Conservation (phyloP, 2,888 invertebrate genomes). For the Acronicta psi region DNA sequence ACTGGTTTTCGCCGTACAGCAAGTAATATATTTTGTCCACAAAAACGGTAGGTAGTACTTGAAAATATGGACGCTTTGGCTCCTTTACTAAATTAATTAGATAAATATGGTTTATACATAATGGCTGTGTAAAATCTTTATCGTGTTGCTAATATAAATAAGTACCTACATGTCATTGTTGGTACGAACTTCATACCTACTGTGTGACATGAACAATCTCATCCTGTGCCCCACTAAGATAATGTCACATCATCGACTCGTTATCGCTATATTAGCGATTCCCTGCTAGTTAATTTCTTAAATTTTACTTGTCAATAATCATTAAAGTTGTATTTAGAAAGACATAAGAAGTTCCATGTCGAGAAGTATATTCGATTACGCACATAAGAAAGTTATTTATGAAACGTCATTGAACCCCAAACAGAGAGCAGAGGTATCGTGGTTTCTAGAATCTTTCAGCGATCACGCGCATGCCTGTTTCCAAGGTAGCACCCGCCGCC, state of each 20-base stretch:
- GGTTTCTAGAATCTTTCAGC: constrained; percentile 78
- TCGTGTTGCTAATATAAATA: constrained; percentile 29
- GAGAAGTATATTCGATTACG: too few species aligned
- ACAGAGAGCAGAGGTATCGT: constrained; percentile 78
- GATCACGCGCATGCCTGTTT: constrained; percentile 85
- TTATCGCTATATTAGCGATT: constrained; percentile 43
- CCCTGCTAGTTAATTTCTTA: constrained; percentile 37
- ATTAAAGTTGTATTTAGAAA: not conserved
- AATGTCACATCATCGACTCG: constrained; percentile 54
- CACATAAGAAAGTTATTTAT: constrained; percentile 46
- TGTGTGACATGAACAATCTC: constrained; percentile 56
- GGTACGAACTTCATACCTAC: constrained; percentile 49
- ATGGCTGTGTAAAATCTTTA: constrained; percentile 36
- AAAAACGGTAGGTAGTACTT: constrained; percentile 17
- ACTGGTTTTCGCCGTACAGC: not conserved
- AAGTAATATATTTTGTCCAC: not conserved
- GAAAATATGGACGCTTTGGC: not conserved
- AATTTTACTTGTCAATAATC: constrained; percentile 3
- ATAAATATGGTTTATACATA: not conserved
- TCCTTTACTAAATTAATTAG: not conserved
- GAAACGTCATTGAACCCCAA: constrained; percentile 80
- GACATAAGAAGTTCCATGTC: constrained; percentile 34
- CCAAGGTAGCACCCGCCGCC: constrained; percentile 80
- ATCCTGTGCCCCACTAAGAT: constrained; percentile 67
- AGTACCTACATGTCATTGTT: constrained; percentile 42